Base-by-base conservation (phyloP, 1,140 invertebrate species). In the Cataglyphis hispanica region DNA sequence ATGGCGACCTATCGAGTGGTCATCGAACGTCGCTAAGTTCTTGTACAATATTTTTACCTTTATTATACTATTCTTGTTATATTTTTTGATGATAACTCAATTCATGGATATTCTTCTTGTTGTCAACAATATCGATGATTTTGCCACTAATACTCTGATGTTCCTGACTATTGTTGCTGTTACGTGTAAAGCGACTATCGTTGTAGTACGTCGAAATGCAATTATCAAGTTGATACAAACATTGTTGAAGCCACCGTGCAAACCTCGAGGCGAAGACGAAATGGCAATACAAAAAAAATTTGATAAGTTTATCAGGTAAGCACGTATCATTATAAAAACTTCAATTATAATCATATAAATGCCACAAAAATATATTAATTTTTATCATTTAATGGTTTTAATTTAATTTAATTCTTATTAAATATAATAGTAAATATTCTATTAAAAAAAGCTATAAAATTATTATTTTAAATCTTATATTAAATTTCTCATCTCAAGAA, bases 1-100 rank as follows among this genome's bases (percentile, higher is more conserved):
- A 5, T 86, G 85, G 85, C 60, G 80, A 31, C 85, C 85, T 34
- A 19, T 61, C 8, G 7, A 72, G 7, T 86, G 80, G 78, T 25
- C 69, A 11, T 66, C 69, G 19, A 43, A 27, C n/a, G 13, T 13
- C 0, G 81, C 70, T 19, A 75, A 53, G 1, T n/a, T 67, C 1
- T 7, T 84, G 0, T 86, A 86, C 10, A 61, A 53, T 13, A 0
- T 31, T 4, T 86, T 75, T 11, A 60, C 56, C 16, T 2, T 37
- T 11, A 56, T 40, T n/a, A 25, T 69, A 25, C 10, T 84, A 69
- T 11, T 50, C 19, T 25, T 25, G 2, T 10, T 31, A 19, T 50
- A 74, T 2, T 43, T 25, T 16, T 25, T 86, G 13, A 5, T 25
- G 27, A 0, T 69, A 34, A 50, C 85, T 0, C 60, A 75, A 84